Percentiles rank a stretch among this genome's conserved stretches.
Conservation (phyloP, 2,888 invertebrate genomes). For the Tenthredo notha region DNA sequence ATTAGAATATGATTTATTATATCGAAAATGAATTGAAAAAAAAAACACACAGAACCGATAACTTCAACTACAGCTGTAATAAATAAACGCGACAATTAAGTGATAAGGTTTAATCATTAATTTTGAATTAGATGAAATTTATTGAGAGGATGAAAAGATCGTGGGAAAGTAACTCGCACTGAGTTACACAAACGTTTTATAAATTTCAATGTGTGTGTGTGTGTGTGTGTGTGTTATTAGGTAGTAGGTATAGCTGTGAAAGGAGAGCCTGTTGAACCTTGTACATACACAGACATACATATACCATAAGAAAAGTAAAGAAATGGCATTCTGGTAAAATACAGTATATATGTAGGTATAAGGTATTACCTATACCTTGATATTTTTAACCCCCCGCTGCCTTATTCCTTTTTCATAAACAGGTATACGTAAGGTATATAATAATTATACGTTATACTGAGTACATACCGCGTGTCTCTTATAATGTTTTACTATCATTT, state of each 20-base stretch:
- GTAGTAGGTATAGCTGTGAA: constrained; percentile 12
- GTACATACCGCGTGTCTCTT: too few relatives aligned
- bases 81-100: background rate
- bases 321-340: background rate
- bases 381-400: background rate
- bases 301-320: background rate
- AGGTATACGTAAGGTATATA: background rate
- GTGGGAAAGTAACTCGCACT: constrained; percentile 3
- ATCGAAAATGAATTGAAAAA: too few relatives aligned
- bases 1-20: too few relatives aligned
- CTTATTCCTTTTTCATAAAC: background rate
- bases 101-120: background rate
- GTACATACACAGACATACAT: background rate
- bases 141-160: background rate
- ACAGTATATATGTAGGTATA: background rate
- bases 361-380: background rate
- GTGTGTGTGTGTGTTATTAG: background rate
- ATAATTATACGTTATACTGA: background rate
- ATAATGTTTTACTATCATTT: too few relatives aligned
- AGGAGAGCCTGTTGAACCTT: constrained; percentile 25
- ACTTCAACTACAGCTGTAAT: background rate
- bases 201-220: background rate
- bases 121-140: background rate
- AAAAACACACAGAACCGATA: too few relatives aligned
- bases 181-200: constrained; percentile 3